phyloP scores from a whole-genome alignment of 2,113 vertebrate species.

The Chaetodon trifascialis region DNA sequence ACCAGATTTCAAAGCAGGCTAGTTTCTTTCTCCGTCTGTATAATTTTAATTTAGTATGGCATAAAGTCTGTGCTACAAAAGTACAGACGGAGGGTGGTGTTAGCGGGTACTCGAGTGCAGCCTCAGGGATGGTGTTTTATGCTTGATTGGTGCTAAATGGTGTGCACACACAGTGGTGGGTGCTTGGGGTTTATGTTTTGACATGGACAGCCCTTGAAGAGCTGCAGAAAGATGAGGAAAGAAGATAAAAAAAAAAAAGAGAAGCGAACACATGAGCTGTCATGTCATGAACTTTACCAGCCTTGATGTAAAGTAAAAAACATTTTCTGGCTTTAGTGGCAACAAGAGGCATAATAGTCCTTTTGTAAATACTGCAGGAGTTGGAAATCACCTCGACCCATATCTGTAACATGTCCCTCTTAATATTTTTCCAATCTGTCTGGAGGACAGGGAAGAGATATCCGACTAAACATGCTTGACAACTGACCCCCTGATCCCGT shows the following conservation, averaged over 20 bases:
- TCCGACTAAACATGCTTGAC: slow-evolving; percentile 18
- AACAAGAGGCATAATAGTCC: background rate
- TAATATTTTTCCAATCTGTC: slow-evolving; percentile 38
- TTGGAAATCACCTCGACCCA: slow-evolving; percentile 3
- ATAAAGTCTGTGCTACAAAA: slow-evolving; percentile 25
- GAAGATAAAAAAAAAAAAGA: slow-evolving; percentile 28
- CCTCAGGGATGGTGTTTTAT: slow-evolving; percentile 69
- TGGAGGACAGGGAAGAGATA: slow-evolving; percentile 18
- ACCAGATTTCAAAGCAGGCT: slow-evolving; percentile 49
- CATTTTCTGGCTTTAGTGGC: slow-evolving; percentile 8
- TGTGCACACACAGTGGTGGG: slow-evolving; percentile 56
- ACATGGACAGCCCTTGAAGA: slow-evolving; percentile 46
- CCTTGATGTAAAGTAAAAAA: slow-evolving; percentile 7
- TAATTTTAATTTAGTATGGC: slow-evolving; percentile 55
- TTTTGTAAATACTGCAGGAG: slow-evolving; percentile 8
- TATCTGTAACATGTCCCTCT: slow-evolving; percentile 32
- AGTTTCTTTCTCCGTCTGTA: slow-evolving; percentile 30
- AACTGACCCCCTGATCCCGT: background rate
- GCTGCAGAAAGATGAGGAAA: slow-evolving; percentile 42
- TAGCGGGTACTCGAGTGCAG: slow-evolving; percentile 46
- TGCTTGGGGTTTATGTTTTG: slow-evolving; percentile 53
- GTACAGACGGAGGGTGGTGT: slow-evolving; percentile 33
- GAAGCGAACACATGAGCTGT: slow-evolving; percentile 24
- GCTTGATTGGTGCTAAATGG: slow-evolving; percentile 76
- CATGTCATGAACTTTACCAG: slow-evolving; percentile 24